Evolutionary conservation across 1,140 invertebrate genomes (phyloP).

Genomic region (Berghia stephanieae): DNA sequence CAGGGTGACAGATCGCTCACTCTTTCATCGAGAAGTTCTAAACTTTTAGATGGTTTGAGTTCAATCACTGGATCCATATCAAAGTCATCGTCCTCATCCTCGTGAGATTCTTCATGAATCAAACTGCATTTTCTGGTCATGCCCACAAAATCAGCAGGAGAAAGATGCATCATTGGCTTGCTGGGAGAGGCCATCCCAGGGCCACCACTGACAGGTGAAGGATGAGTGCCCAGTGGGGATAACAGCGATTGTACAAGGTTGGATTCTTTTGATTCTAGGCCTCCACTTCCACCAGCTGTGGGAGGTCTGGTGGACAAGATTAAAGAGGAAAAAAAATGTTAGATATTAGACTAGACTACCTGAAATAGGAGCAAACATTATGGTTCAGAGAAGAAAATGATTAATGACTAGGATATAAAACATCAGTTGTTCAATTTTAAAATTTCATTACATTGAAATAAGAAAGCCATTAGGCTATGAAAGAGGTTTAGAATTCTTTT

Average conservation of each 20-base stretch:
- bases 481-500: no score
- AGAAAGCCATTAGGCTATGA: no score
- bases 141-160: conserved; percentile 13
- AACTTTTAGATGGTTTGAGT: conserved; percentile 52
- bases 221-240: conserved; percentile 71
- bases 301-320: not conserved
- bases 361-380: no score
- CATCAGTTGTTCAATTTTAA: no score
- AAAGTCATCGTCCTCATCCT: conserved; percentile 50
- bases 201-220: conserved; percentile 39
- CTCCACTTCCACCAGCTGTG: no score
- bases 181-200: conserved; percentile 24
- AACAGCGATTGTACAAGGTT: conserved; percentile 69
- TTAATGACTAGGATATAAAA: no score
- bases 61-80: conserved; percentile 43
- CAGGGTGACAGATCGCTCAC: conserved; percentile 45
- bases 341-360: no score
- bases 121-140: conserved; percentile 54
- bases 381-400: no score
- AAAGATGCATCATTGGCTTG: conserved; percentile 18
- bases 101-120: conserved; percentile 59
- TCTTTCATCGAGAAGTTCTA: conserved; percentile 54
- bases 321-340: not conserved
- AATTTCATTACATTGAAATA: no score
- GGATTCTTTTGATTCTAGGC: no score